These are phyloP conservation scores for Cassiopea xamachana DNA, from an alignment of 30 jellyfish, hydroid and myxozoan species.

Conservation along the genomic window DNA sequence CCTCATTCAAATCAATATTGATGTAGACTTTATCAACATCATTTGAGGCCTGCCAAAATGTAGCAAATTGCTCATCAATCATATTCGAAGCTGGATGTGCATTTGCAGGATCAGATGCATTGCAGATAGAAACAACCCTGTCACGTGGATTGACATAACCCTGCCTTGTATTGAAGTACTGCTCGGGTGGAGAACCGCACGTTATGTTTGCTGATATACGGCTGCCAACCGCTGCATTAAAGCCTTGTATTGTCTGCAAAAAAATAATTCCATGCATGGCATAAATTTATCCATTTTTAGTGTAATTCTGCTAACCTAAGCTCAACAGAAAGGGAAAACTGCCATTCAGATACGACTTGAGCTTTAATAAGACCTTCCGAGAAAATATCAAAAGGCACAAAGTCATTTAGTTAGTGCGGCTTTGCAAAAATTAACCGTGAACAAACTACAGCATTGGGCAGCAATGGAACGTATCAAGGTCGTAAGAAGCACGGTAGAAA, in stretches of 20 bases:
- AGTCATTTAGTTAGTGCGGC: no score
- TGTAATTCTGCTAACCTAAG: no score
- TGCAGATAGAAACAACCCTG: constrained; percentile 67
- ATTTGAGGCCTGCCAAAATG: constrained; percentile 80
- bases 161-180: constrained; percentile 91
- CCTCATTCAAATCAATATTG: constrained; percentile 70
- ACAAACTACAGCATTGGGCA: no score
- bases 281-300: no score
- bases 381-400: no score
- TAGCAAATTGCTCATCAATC: constrained; percentile 58
- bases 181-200: constrained; percentile 98
- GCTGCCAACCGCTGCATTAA: constrained; percentile 79
- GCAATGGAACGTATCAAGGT: no score
- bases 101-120: constrained; percentile 60
- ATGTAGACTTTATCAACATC: constrained; percentile 42
- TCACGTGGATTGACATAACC: constrained; percentile 86
- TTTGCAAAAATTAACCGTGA: no score
- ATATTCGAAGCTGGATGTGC: constrained; percentile 72
- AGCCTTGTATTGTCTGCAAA: constrained; percentile 35
- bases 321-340: no score
- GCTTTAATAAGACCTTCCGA: no score
- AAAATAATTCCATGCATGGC: background rate
- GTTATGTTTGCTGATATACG: constrained; percentile 86
- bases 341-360: no score
- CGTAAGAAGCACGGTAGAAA: no score